Base-by-base conservation (phyloP, 2,888 invertebrate genomes). In the Crossocerus cetratus region DNA sequence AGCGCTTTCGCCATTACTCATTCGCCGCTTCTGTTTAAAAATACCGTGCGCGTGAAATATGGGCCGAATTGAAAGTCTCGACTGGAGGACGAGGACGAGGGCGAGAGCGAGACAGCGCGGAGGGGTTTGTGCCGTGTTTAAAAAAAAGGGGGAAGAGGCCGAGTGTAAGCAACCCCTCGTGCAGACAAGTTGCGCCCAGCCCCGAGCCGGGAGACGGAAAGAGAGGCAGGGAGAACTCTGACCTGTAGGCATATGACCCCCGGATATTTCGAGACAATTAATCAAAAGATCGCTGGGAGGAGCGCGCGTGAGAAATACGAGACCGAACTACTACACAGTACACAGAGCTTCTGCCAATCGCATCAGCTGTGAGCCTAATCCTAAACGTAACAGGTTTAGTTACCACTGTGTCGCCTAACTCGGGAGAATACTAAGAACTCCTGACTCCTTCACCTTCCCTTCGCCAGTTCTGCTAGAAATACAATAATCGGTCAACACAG, bases 251-350 rank as follows among this genome's bases (percentile, higher is more conserved):
- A 72, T 80, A 76, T 76, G 81, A 82, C 77, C 78, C 76, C 74
- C 70, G 74, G 77, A 81, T 83, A 81, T 82, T 82, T 77, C 69
- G 70, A 72, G 81, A 84, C 85, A 82, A 86, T 86, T 86, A 86
- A 86, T 86, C 86, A 86, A 85, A 86, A 77, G 80, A 80, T 80
- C 75, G 77, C 82, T 80, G 82, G 79, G 82, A 84, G 82, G 77
- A 82, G 82, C 82, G 79, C 80, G 85, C 88, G 87, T 87, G 87
- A 87, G 88, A 87, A 87, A 87, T 86, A 84, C 83, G 86, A 87
- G 80, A 84, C 83, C 82, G 80, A 76, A 65, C 71, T 72, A 79
- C 76, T 74, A 43, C 43, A 43, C 43, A 49, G 49, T 14, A 16
- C 16, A 49, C 13, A 49, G 49, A 11, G 80, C 77, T 82, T 78